Percentiles rank a stretch among this genome's conserved stretches.
Evolutionary conservation across 2,797 vertebrate species (phyloP).

Genomic region (Tinamus major): DNA sequence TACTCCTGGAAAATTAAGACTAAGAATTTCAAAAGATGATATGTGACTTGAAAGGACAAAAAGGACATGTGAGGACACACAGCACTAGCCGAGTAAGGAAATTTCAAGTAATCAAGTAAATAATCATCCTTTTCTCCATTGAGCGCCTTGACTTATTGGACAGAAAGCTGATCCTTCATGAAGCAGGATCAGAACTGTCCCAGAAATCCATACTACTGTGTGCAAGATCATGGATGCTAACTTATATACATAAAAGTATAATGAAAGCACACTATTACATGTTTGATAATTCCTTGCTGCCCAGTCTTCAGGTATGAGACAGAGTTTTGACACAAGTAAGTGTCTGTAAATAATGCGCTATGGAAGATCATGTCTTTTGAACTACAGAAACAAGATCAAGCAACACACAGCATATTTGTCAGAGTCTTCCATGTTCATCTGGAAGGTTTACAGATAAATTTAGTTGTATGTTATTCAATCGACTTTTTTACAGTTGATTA

Average conservation of each 20-base stretch:
- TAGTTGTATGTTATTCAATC: background rate
- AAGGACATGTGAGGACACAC: background rate
- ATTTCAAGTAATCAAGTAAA: background rate
- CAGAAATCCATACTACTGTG: background rate
- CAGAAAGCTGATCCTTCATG: background rate
- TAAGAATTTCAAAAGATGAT: constrained; percentile 6
- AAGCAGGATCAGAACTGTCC: background rate
- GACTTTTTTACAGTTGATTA: background rate
- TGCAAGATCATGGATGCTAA: background rate
- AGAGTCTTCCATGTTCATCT: background rate
- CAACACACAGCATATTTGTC: background rate
- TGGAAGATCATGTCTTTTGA: background rate
- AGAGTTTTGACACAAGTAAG: background rate
- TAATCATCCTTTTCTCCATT: background rate
- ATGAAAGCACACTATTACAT: background rate
- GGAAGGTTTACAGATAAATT: background rate
- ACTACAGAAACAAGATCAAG: background rate
- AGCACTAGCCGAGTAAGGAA: background rate
- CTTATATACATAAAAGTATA: background rate
- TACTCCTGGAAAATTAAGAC: constrained; percentile 7
- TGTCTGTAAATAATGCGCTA: background rate
- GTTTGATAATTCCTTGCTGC: background rate
- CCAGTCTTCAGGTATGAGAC: background rate
- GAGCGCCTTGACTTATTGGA: background rate
- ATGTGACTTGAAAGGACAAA: accelerated